phyloP scores from a whole-genome alignment of 2,113 vertebrate species.

The Chloroceryle aenea region DNA sequence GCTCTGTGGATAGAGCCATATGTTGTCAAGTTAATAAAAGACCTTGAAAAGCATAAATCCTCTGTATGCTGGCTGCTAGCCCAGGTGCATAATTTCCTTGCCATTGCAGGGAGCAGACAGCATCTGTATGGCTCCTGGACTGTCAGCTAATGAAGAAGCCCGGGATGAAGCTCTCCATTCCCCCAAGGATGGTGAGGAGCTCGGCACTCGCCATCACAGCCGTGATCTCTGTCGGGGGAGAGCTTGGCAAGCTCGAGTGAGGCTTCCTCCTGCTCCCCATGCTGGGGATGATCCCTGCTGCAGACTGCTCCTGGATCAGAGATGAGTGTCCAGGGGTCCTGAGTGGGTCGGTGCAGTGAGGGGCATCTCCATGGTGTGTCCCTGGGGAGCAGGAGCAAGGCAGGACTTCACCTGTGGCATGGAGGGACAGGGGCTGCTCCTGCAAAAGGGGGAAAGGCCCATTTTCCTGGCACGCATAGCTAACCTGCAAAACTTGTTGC shows the following conservation, averaged over 20 bases:
- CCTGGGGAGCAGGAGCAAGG: neutral
- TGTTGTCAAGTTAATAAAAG: constrained; percentile 66
- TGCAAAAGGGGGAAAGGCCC: fast-evolving
- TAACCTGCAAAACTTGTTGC: neutral
- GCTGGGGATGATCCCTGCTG: neutral
- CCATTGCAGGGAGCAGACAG: neutral
- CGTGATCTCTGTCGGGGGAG: neutral
- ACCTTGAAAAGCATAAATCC: constrained; percentile 59
- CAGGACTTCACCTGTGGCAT: neutral
- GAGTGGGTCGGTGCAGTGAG: fast-evolving
- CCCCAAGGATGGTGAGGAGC: neutral
- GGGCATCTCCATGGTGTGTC: neutral
- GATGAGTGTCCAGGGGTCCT: fast-evolving
- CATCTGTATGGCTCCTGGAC: constrained; percentile 18
- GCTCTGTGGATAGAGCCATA: constrained; percentile 53
- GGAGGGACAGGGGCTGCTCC: neutral
- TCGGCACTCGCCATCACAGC: fast-evolving
- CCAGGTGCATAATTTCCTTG: constrained; percentile 49
- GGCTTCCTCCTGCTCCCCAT: fast-evolving
- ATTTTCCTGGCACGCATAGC: fast-evolving
- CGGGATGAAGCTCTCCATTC: neutral
- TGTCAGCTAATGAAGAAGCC: neutral
- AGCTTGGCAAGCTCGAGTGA: neutral
- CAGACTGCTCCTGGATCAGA: neutral
- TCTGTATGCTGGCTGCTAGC: constrained; percentile 47